Conservation (phyloP, 1,140 invertebrate species). For the Diabrotica virgifera region DNA sequence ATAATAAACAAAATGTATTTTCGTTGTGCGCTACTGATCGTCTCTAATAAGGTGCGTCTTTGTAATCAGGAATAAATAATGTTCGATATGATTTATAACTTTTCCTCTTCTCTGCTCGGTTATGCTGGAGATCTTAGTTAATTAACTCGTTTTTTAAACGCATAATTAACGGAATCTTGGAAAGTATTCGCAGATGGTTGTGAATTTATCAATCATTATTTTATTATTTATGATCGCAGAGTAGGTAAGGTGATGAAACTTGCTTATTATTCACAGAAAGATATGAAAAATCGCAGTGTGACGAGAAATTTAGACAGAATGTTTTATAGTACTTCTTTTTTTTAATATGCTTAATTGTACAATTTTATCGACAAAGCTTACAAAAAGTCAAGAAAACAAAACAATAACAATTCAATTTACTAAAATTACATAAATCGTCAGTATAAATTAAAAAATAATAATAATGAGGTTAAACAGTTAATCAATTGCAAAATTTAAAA, state of each 20-base stretch:
- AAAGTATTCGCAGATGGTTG: neutral
- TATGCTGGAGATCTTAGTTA: neutral
- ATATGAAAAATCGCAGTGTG: too few species aligned
- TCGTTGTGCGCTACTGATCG: neutral
- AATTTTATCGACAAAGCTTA: too few species aligned
- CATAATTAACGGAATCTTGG: slow-evolving; percentile 1
- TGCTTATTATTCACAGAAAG: neutral
- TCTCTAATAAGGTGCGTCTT: neutral
- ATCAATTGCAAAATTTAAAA: too few species aligned
- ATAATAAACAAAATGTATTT: neutral
- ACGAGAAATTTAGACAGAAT: too few species aligned
- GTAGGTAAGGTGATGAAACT: neutral
- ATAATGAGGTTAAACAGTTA: too few species aligned
- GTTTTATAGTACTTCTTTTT: too few species aligned
- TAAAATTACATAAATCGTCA: too few species aligned
- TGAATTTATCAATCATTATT: neutral
- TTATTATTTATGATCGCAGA: neutral
- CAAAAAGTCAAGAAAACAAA: too few species aligned
- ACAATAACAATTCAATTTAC: too few species aligned
- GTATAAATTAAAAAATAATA: too few species aligned
- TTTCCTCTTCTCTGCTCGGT: neutral
- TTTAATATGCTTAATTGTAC: too few species aligned
- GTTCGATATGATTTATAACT: slow-evolving; percentile 3
- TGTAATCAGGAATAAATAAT: slow-evolving; percentile 3
- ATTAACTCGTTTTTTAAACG: slow-evolving; percentile 3